Conservation (phyloP, 2,113 vertebrate genomes). For the Cyanistes caeruleus region DNA sequence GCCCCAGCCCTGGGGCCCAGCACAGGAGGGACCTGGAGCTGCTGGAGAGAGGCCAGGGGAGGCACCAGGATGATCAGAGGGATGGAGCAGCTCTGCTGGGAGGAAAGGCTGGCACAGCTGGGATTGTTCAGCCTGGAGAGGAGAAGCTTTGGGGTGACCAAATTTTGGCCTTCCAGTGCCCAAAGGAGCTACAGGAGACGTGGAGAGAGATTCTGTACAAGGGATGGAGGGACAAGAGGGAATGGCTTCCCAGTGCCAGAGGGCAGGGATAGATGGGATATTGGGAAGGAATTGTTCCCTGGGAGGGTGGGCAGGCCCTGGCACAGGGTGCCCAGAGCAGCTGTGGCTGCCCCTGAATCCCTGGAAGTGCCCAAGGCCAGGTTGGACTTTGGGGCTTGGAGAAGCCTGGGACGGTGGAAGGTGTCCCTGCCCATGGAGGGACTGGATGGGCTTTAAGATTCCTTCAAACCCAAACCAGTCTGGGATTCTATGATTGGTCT, state of each 20-base stretch:
- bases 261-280: not conserved
- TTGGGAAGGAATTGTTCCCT: not conserved
- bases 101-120: not conserved
- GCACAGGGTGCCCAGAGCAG: not conserved
- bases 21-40: not conserved
- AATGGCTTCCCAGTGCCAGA: not conserved
- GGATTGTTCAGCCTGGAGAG: not conserved
- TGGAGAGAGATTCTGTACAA: not conserved
- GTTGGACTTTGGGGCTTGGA: not conserved
- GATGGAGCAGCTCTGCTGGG: not conserved
- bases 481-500: not conserved
- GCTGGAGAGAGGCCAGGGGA: not conserved
- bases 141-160: not conserved
- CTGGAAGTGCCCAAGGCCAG: not conserved
- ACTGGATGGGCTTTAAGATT: fast-evolving
- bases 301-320: not conserved
- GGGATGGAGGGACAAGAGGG: fast-evolving
- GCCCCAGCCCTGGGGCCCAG: not conserved
- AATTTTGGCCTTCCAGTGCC: fast-evolving
- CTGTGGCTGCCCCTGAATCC: not conserved
- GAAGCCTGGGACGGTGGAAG: not conserved
- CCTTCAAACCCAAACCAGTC: fast-evolving
- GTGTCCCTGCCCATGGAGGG: not conserved
- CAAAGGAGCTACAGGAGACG: fast-evolving
- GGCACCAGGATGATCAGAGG: not conserved